Evolutionary conservation across 2,113 vertebrate species (phyloP).

Genomic region (Mungos mungo): DNA sequence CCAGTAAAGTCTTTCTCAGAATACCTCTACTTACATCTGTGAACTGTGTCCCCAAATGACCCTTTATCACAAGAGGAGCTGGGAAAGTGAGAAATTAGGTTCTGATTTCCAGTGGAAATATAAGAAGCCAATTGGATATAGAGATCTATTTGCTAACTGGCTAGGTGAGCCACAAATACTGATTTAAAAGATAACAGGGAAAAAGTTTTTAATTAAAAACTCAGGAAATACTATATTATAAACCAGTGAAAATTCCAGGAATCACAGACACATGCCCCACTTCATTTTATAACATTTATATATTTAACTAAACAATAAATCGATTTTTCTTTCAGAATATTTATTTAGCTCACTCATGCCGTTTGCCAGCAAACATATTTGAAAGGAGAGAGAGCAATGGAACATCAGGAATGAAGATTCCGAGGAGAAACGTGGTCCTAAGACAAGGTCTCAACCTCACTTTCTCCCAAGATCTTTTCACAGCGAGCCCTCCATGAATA

Average conservation of each 20-base stretch:
- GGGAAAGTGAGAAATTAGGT: neutral
- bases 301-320: neutral
- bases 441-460: neutral
- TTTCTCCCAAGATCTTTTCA: neutral
- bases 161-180: neutral
- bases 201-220: neutral
- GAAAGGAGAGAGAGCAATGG: neutral
- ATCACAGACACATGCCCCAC: neutral
- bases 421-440: neutral
- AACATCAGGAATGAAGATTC: neutral
- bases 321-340: neutral
- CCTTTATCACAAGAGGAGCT: neutral
- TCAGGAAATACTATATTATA: neutral
- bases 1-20: neutral
- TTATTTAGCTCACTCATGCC: neutral
- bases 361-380: neutral
- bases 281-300: neutral
- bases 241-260: neutral
- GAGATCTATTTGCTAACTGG: neutral
- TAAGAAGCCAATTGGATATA: neutral
- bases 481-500: neutral
- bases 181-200: neutral
- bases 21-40: neutral
- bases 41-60: neutral
- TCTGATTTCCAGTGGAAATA: neutral